Evolutionary conservation across 1,140 invertebrate species (phyloP).

Genomic region (Eulimnadia texana): DNA sequence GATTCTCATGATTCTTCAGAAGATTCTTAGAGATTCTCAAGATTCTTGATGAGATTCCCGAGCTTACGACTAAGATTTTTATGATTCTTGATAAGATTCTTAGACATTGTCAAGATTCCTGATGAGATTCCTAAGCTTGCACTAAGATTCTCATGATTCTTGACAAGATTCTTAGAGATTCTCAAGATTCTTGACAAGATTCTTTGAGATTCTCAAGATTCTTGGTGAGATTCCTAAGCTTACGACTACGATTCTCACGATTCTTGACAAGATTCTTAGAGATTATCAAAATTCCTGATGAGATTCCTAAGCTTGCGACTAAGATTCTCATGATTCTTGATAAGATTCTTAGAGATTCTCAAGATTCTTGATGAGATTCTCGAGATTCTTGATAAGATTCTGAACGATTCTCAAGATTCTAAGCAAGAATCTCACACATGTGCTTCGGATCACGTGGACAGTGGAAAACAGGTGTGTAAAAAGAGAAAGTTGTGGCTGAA

Average conservation of each 20-base stretch:
- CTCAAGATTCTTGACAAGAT: not conserved
- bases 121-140: not conserved
- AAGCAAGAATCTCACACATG: too few relatives aligned
- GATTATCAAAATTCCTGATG: not conserved
- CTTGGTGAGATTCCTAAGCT: not conserved
- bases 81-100: not conserved
- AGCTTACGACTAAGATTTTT: not conserved
- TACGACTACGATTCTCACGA: not conserved
- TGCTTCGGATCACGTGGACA: too few relatives aligned
- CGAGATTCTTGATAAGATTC: too few relatives aligned
- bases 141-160: not conserved
- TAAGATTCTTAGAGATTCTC: too few relatives aligned
- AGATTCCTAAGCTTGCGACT: not conserved
- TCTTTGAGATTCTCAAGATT: not conserved
- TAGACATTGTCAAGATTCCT: not conserved
- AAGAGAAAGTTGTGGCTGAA: too few relatives aligned
- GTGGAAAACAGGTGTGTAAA: too few relatives aligned
- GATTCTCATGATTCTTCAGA: too few relatives aligned
- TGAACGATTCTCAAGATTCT: too few relatives aligned
- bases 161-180: not conserved
- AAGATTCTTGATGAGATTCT: too few relatives aligned
- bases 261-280: not conserved
- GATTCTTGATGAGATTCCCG: not conserved
- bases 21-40: not conserved
- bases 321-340: too few relatives aligned